Evolutionary conservation across 2,888 invertebrate genomes (phyloP).

Genomic region (Phlogophora meticulosa): DNA sequence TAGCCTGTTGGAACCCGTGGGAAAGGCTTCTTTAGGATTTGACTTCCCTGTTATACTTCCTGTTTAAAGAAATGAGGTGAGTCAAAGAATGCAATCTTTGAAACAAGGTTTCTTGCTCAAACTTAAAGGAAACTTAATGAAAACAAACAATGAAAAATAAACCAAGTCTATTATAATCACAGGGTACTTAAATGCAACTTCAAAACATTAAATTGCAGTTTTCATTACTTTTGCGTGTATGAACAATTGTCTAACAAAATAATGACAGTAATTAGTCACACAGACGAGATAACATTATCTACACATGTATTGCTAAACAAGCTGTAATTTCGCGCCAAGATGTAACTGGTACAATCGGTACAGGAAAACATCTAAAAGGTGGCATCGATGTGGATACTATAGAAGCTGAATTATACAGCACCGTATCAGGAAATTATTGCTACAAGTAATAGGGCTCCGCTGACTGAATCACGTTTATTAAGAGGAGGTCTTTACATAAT

Average conservation of each 20-base stretch:
- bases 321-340: slow-evolving; percentile 5
- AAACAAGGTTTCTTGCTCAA: slow-evolving; percentile 14
- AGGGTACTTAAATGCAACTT: neutral
- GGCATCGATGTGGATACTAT: neutral
- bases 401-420: too few species aligned
- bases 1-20: slow-evolving; percentile 80
- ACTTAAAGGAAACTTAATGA: neutral
- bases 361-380: neutral
- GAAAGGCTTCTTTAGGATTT: slow-evolving; percentile 77
- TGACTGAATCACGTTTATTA: too few species aligned
- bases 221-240: neutral
- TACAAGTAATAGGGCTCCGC: too few species aligned
- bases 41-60: slow-evolving; percentile 74
- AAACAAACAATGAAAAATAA: neutral
- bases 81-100: slow-evolving; percentile 11
- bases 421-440: too few species aligned
- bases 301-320: neutral
- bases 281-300: neutral
- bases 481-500: too few species aligned
- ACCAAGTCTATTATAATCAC: neutral
- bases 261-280: slow-evolving; percentile 6
- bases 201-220: neutral
- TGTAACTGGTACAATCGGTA: slow-evolving; percentile 35
- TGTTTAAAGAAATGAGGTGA: slow-evolving; percentile 65
- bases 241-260: neutral